These are phyloP conservation scores for Megaustenia siamemsis DNA, from an alignment of 2,888 invertebrate genomes.

Conservation along the genomic window DNA sequence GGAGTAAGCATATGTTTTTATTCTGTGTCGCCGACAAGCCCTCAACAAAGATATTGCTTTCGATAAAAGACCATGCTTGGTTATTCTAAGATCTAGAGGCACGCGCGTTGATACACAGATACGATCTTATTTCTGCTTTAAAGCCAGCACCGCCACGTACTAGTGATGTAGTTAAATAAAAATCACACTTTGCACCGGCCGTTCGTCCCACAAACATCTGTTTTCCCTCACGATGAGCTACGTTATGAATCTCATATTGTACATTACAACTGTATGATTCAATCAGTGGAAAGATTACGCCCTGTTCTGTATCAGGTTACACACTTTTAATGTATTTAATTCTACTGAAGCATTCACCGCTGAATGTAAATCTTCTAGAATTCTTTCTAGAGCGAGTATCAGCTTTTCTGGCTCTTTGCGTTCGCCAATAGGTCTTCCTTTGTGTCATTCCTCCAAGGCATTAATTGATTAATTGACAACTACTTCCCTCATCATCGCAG, in stretches of 20 bases:
- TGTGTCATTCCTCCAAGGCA: too few relatives aligned
- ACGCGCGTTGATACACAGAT: not conserved
- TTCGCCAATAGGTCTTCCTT: too few relatives aligned
- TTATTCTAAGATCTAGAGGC: not conserved
- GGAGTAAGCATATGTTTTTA: not conserved
- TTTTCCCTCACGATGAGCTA: not conserved
- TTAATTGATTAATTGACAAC: too few relatives aligned
- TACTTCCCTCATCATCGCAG: too few relatives aligned
- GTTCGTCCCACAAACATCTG: not conserved
- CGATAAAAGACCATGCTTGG: not conserved
- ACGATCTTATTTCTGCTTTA: conserved; percentile 1
- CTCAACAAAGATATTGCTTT: not conserved
- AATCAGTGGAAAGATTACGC: too few relatives aligned
- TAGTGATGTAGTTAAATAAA: not conserved
- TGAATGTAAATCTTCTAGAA: too few relatives aligned
- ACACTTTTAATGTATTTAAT: too few relatives aligned
- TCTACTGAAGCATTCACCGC: too few relatives aligned
- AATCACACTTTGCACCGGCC: not conserved
- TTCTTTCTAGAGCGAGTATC: too few relatives aligned
- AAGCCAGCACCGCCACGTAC: not conserved
- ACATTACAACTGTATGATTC: too few relatives aligned
- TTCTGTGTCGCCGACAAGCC: not conserved
- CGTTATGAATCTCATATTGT: not conserved
- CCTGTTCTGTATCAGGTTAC: too few relatives aligned
- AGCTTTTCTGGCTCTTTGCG: too few relatives aligned